Base-by-base conservation (phyloP, 2,113 vertebrate genomes). In the Ophiodon elongatus region DNA sequence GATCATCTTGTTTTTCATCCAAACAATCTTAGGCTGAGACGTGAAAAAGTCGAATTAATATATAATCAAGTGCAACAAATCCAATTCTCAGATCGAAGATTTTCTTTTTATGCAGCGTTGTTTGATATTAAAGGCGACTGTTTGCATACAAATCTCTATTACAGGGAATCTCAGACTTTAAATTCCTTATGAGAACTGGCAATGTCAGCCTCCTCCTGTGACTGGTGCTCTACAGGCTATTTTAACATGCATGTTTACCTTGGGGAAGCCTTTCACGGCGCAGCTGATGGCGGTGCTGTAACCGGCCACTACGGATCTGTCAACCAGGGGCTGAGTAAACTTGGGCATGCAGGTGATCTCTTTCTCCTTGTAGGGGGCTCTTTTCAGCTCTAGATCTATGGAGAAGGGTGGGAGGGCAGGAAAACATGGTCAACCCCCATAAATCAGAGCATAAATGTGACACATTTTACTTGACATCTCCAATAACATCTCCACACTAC, bases 1-100 rank as follows among this genome's bases (percentile, higher is more conserved):
- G 41, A 97, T 96, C 96, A 97, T 95, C 77, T 91, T 96, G 90
- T 98, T 98, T 93, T 97, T 98, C 96, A 97, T 96, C 97, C 97
- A 98, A 65, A 95, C 76, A 60, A 98, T 96, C 84, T 97, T 98
- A 0, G 97, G 97, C 97, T 98, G 73, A 21, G 8, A 83, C 35
- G 13, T 2, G 15, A 25, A 56, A 17, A 67, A 63, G 33, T 9
- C 6, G 37, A 59, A 60, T 23, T 0, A 54, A 25, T 10, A 37
- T 10, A 68, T 27, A 68, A 65, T 41, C 13, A 35, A 1, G 52
- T 21, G 15, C 9, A 39, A 76, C 4, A 27, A 27, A 39, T 68
- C 25, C 0, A 29, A 19, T 39, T 37, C 10, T 71, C 35, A 33
- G 3, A 15, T 43, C 57, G n/a, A 4, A 7, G 2, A 21, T 35